Evolutionary conservation across 2,888 invertebrate genomes (phyloP).

Genomic region (Hirtodrosophila trivittata): DNA sequence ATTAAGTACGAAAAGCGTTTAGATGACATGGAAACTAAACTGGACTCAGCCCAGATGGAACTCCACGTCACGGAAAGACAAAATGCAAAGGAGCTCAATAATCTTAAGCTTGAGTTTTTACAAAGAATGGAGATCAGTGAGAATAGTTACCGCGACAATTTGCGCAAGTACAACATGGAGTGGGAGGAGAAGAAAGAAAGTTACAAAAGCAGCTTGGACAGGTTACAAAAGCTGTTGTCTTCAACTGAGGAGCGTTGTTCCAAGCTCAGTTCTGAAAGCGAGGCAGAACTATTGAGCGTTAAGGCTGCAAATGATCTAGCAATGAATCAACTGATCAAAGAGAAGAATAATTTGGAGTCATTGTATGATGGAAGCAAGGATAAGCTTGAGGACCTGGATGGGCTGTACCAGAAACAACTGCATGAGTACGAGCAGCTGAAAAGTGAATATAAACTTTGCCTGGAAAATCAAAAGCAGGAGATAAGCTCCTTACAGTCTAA

Average conservation of each 20-base stretch:
- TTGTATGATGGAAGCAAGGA: conserved; percentile 40
- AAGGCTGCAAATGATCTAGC: conserved; percentile 17
- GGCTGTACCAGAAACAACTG: conserved; percentile 29
- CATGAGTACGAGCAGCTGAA: conserved; percentile 29
- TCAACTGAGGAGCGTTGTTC: conserved; percentile 30
- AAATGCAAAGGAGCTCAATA: conserved; percentile 38
- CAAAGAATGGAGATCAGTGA: conserved; percentile 67
- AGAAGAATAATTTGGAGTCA: conserved; percentile 52
- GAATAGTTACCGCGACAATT: conserved; percentile 59
- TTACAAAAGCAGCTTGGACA: conserved; percentile 50
- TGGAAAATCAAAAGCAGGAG: conserved; percentile 31
- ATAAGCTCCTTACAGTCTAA: conserved; percentile 20
- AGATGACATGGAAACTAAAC: conserved; percentile 25
- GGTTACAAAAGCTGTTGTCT: conserved; percentile 31
- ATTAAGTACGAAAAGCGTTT: conserved; percentile 22
- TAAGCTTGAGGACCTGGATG: conserved; percentile 14
- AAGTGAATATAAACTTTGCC: neutral
- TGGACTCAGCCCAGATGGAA: conserved; percentile 23
- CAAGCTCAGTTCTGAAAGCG: conserved; percentile 22
- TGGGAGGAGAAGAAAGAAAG: conserved; percentile 54
- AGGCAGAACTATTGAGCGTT: conserved; percentile 21
- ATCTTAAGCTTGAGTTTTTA: conserved; percentile 58
- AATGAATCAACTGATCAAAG: conserved; percentile 24
- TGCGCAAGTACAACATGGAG: conserved; percentile 64
- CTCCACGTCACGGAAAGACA: conserved; percentile 24